These are phyloP conservation scores for Montipora efflorescens DNA, from an alignment of 64 coral and sea anemone species.

Conservation along the genomic window DNA sequence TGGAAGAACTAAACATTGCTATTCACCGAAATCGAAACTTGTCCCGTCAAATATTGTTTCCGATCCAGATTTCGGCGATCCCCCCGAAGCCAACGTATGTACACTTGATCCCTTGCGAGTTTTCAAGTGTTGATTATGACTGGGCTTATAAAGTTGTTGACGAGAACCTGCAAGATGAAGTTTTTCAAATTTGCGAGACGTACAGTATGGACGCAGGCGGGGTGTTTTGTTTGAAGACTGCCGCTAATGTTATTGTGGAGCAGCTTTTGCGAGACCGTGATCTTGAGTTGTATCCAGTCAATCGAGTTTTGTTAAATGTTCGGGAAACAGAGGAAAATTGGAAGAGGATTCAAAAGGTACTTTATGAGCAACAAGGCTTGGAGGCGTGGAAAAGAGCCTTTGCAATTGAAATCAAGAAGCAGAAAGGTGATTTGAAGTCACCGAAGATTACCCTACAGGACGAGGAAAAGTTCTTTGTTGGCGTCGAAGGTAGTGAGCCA, in stretches of 20 bases:
- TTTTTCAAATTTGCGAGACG: not conserved
- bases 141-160: constrained; percentile 39
- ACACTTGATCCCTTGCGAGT: constrained; percentile 74
- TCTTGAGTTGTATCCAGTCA: not conserved
- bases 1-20: constrained; percentile 88
- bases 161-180: not conserved
- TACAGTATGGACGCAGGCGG: constrained; percentile 1
- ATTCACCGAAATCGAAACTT: constrained; percentile 72
- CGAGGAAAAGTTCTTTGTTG: not conserved
- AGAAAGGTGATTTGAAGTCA: not conserved
- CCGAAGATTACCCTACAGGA: not conserved
- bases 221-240: constrained; percentile 39
- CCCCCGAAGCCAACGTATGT: constrained; percentile 73
- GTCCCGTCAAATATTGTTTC: constrained; percentile 55
- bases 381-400: constrained; percentile 39
- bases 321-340: constrained; percentile 52
- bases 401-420: constrained; percentile 20
- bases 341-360: constrained; percentile 28
- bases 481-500: not conserved
- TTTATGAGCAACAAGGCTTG: constrained; percentile 23
- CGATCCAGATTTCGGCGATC: constrained; percentile 39
- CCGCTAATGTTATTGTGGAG: constrained; percentile 42
- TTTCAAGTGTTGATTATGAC: constrained; percentile 52
- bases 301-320: constrained; percentile 73
- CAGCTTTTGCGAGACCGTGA: constrained; percentile 16